These are phyloP conservation scores for Eunapius fragilis DNA, from an alignment of 37 sponge, comb jelly and placozoan species.

Conservation along the genomic window DNA sequence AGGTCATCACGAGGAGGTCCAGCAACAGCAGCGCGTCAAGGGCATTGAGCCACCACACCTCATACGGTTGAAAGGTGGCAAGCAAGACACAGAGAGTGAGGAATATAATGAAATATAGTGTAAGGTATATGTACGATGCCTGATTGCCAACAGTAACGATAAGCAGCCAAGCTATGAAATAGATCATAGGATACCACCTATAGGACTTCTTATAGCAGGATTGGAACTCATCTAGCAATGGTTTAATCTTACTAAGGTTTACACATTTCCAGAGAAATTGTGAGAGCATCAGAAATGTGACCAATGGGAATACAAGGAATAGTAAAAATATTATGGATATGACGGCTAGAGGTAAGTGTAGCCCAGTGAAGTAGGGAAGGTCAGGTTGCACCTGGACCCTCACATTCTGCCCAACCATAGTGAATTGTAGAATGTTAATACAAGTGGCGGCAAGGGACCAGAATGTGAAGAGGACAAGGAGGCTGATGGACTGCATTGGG, in stretches of 20 bases:
- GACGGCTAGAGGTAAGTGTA: not conserved
- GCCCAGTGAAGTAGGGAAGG: not conserved
- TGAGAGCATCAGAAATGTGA: not conserved
- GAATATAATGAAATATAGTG: not conserved
- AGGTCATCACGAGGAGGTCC: not conserved
- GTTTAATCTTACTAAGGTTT: not conserved
- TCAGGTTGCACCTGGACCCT: not conserved
- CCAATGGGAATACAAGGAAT: constrained; percentile 1
- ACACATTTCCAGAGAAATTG: not conserved
- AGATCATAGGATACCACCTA: not conserved
- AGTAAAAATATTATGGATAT: not conserved
- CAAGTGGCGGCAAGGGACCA: constrained; percentile 16
- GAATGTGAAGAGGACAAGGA: constrained; percentile 13
- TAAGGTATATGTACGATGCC: not conserved
- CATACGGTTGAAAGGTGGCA: not conserved
- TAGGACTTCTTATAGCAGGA: constrained; percentile 1
- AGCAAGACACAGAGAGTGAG: not conserved
- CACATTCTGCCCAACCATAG: not conserved
- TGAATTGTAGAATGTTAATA: not conserved
- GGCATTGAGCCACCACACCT: not conserved
- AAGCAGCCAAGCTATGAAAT: not conserved
- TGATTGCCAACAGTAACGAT: not conserved
- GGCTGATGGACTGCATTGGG: constrained; percentile 17
- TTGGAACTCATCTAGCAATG: constrained; percentile 1
- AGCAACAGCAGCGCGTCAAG: not conserved